Evolutionary conservation across 2,888 invertebrate species (phyloP).

Genomic region (Mesorhabditis spiculigera): DNA sequence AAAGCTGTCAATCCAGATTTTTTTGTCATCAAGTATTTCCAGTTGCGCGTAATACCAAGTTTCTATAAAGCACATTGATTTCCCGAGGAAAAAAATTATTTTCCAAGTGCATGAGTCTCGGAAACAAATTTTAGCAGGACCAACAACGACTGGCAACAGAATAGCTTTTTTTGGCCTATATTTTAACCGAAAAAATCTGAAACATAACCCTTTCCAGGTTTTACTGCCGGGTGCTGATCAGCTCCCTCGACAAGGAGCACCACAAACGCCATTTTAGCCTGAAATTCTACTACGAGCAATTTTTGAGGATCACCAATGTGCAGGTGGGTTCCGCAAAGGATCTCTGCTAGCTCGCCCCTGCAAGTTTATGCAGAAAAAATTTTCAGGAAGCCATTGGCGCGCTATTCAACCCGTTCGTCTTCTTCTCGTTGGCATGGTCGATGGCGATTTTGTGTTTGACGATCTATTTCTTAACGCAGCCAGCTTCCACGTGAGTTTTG

Average conservation of each 20-base stretch:
- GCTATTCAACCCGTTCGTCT: slow-evolving; percentile 50
- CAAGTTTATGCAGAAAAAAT: neutral
- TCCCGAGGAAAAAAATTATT: no score
- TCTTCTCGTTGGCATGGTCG: slow-evolving; percentile 52
- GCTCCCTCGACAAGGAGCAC: slow-evolving; percentile 48
- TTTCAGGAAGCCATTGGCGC: slow-evolving; percentile 45
- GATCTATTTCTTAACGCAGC: slow-evolving; percentile 52
- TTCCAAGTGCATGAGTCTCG: no score
- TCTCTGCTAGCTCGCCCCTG: neutral
- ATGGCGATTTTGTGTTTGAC: slow-evolving; percentile 47
- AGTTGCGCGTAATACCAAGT: no score
- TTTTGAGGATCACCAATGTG: slow-evolving; percentile 48
- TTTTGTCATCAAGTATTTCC: no score
- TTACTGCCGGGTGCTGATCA: slow-evolving; percentile 38
- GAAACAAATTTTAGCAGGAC: no score
- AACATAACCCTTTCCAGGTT: slow-evolving; percentile 10
- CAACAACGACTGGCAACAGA: no score
- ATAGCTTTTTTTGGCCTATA: no score
- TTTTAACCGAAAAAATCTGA: no score
- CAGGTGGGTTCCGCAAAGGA: slow-evolving; percentile 21
- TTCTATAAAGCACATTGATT: no score
- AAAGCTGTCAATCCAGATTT: no score
- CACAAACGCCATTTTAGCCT: slow-evolving; percentile 41
- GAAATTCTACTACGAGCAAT: slow-evolving; percentile 55
- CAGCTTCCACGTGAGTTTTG: slow-evolving; percentile 28